Base-by-base conservation (phyloP, 2,797 vertebrate genomes). In the Nannoperca obscura region DNA sequence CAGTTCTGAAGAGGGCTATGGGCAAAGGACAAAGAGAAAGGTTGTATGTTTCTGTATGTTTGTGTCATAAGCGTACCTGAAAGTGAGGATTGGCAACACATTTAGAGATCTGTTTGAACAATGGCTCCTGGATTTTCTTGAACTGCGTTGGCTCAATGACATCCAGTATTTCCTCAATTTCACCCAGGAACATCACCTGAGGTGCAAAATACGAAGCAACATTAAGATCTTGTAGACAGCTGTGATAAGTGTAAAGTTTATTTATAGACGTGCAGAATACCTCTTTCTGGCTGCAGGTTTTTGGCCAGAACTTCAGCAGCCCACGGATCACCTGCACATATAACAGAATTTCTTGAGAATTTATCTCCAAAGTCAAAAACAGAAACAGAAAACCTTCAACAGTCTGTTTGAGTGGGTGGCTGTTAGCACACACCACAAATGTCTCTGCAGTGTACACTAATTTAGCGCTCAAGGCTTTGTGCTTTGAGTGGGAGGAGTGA, bases 241-340 rank as follows among this genome's bases (percentile, higher is more conserved):
- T 12, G 36, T 19, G 4, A 24, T 19, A 42, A 24, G 40, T 13
- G 1, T 38, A 1, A 10, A 2, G n/a, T 7, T 46, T 44, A 34
- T 58, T 65, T n/a, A 44, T 2, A 73, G 55, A 75, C 5, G 4
- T 13, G 22, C 7, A 46, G 1, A 5, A 7, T 47, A 99, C 98
- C 97, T 99, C 98, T 94, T 99, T 99, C 92, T 99, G 98, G 93
- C 98, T 99, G 91, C 97, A 99, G 2, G 97, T 99, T 95, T 98
- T 99, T 52, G 98, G 98, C 98, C 98, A 99, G 87, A 98, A 98
- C 94, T 99, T 99, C 73, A 99, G 94, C 89, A 99, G 93, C 81
- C 98, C 98, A 81, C 97, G 96, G 86, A 99, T 98, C 59, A 99
- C 98, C 98, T 99, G 74, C n/a, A 88, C 58, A 76, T 36, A 93